Percentiles rank a stretch among this genome's conserved stretches.
These are phyloP conservation scores for Drosophila melanica DNA, from an alignment of 1,140 invertebrate genomes.

Conservation along the genomic window DNA sequence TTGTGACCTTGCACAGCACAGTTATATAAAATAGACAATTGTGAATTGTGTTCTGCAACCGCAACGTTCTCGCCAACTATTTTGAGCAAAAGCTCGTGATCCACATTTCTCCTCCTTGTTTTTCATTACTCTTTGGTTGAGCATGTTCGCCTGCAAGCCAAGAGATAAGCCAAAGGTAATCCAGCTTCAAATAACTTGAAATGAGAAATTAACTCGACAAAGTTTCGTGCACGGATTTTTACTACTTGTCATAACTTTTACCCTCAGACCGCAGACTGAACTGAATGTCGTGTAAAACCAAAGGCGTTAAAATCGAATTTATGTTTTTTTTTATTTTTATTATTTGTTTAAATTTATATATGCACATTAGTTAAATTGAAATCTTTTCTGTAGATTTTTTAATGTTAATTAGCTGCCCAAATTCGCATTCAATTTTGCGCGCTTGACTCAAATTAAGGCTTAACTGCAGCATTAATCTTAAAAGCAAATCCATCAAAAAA, in stretches of 20 bases:
- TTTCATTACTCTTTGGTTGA: background rate
- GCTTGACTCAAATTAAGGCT: constrained; percentile 47
- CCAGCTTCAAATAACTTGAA: constrained; percentile 17
- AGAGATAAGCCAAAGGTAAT: constrained; percentile 16
- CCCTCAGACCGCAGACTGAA: background rate
- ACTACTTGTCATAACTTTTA: constrained; percentile 11
- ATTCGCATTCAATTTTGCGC: constrained; percentile 17
- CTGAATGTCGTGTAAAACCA: background rate
- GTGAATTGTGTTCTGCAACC: no score
- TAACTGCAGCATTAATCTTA: constrained; percentile 56
- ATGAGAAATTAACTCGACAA: constrained; percentile 15
- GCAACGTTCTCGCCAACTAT: no score
- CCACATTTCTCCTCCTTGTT: no score
- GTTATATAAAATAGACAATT: no score
- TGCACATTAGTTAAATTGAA: background rate
- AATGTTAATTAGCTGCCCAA: constrained; percentile 23
- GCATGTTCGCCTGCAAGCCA: constrained; percentile 23
- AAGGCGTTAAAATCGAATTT: no score
- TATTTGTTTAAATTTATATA: background rate
- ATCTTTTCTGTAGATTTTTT: constrained; percentile 17
- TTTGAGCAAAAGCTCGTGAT: no score
- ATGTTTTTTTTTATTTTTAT: no score
- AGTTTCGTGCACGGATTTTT: constrained; percentile 20
- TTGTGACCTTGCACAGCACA: no score
- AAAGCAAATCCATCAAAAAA: constrained; percentile 57